phyloP scores from a whole-genome alignment of 1,140 invertebrate species.

The Araneus ventricosus region DNA sequence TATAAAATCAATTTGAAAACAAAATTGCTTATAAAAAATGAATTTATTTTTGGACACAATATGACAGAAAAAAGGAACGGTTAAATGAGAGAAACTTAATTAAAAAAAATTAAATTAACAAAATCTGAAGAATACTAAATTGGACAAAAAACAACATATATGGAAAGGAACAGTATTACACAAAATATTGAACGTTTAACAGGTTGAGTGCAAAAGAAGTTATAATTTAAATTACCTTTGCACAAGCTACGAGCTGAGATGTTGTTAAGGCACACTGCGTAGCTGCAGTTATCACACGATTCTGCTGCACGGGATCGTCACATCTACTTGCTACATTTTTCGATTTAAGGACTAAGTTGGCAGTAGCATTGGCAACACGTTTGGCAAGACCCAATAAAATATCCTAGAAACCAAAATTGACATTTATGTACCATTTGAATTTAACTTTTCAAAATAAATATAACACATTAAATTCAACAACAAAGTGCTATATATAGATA shows the following conservation, averaged over 20 bases:
- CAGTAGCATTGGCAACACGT: conserved; percentile 97
- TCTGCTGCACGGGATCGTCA: conserved; percentile 84
- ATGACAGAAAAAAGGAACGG: no score
- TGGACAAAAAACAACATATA: no score
- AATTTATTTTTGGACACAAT: no score
- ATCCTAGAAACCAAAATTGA: conserved; percentile 81
- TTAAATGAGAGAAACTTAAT: no score
- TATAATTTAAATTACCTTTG: conserved; percentile 85
- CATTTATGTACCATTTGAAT: background rate
- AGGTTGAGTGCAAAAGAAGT: background rate
- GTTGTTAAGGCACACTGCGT: conserved; percentile 98
- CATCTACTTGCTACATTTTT: conserved; percentile 95
- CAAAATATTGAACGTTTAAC: background rate
- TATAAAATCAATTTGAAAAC: no score
- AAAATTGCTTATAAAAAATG: no score
- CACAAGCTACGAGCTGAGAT: conserved; percentile 97
- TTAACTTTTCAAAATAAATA: no score
- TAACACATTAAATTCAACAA: background rate
- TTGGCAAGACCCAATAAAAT: conserved; percentile 94
- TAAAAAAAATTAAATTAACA: no score
- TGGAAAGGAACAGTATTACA: background rate
- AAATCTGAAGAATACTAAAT: no score
- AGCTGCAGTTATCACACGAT: conserved; percentile 95
- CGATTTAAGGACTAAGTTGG: conserved; percentile 95
- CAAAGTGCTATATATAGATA: background rate